Conservation (phyloP, 1,140 invertebrate species). For the Hyphantria cunea region DNA sequence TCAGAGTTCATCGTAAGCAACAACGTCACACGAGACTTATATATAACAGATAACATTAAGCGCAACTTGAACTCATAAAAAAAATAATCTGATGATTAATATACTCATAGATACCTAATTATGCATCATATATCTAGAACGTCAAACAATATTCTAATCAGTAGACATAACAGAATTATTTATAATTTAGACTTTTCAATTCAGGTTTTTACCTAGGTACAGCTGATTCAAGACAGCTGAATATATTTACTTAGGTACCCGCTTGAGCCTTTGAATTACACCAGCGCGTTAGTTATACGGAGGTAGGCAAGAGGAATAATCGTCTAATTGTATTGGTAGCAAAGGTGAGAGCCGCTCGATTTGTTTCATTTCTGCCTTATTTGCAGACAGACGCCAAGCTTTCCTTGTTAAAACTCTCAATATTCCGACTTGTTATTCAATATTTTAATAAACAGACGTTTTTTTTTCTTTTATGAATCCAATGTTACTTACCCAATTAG, state of each 20-base stretch:
- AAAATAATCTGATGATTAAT: too few species aligned
- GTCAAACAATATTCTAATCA: too few species aligned
- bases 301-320: constrained; percentile 55
- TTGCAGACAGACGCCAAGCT: constrained; percentile 8
- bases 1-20: too few species aligned
- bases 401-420: constrained; percentile 13
- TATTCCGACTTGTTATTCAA: constrained; percentile 18
- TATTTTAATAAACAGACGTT: constrained; percentile 4
- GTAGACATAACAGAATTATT: too few species aligned
- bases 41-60: too few species aligned
- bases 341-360: constrained; percentile 37
- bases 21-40: too few species aligned
- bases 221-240: not conserved
- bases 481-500: not conserved
- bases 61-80: too few species aligned
- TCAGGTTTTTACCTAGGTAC: too few species aligned
- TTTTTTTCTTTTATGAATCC: not conserved
- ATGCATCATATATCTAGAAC: too few species aligned
- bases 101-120: too few species aligned
- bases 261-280: constrained; percentile 31
- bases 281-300: constrained; percentile 33
- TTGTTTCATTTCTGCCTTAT: constrained; percentile 33
- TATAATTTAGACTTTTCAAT: too few species aligned
- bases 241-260: not conserved
- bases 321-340: constrained; percentile 52